phyloP scores from a whole-genome alignment of 1,140 invertebrate genomes.

The Magallana angulata region DNA sequence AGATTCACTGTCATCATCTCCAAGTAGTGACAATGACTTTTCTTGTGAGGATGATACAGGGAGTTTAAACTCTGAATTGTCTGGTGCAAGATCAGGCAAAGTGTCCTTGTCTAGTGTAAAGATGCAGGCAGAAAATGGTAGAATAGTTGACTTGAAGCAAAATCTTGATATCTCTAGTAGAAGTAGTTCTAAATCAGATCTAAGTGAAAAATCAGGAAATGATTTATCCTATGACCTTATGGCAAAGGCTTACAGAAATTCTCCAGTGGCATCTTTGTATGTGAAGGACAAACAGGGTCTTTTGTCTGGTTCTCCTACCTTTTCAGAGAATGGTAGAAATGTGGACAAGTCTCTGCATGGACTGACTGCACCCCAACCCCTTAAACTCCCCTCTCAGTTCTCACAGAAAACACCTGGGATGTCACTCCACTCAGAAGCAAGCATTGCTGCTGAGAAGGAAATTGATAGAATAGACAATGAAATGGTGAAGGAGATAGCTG shows the following conservation, averaged over 20 bases:
- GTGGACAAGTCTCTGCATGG: background rate
- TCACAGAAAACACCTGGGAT: background rate
- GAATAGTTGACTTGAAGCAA: background rate
- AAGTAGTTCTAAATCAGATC: constrained; percentile 67
- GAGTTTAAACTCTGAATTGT: constrained; percentile 43
- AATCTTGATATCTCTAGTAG: constrained; percentile 57
- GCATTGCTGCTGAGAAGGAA: constrained; percentile 47
- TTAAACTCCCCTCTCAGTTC: constrained; percentile 37
- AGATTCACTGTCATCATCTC: constrained; percentile 50
- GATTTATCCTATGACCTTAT: constrained; percentile 58
- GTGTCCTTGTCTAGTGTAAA: background rate
- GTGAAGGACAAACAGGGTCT: background rate
- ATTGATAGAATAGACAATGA: constrained; percentile 52
- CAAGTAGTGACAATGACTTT: constrained; percentile 48
- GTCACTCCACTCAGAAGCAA: constrained; percentile 41
- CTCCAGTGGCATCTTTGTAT: constrained; percentile 13
- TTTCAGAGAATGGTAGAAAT: constrained; percentile 33
- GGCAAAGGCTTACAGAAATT: constrained; percentile 49
- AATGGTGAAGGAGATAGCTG: constrained; percentile 60
- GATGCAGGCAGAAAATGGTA: background rate
- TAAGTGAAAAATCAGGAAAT: constrained; percentile 61
- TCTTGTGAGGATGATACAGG: constrained; percentile 43
- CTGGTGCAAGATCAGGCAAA: constrained; percentile 19
- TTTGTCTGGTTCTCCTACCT: constrained; percentile 47
- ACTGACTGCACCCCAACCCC: background rate